Base-by-base conservation (phyloP, 2,113 vertebrate genomes). In the Alaudala cheleensis region DNA sequence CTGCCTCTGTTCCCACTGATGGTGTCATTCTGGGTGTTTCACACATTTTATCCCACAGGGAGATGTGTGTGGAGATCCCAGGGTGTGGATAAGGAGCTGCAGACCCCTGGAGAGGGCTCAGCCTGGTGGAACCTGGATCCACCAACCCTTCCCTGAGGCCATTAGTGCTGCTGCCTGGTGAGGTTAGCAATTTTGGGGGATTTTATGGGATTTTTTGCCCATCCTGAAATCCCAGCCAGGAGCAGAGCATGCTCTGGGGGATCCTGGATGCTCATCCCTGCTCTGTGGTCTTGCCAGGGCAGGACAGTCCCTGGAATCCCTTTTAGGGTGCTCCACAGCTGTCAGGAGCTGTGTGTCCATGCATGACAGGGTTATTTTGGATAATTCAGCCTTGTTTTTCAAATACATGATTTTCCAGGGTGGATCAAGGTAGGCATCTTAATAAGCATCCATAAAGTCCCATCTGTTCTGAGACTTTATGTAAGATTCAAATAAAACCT, bases 1-100 rank as follows among this genome's bases (percentile, higher is more conserved):
- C 44, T 51, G 60, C 31, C 53, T 51, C 17, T 0, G 0, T n/a
- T 51, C 44, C 37, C 33, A 6, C 0, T 24, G 58, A 2, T 58
- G 50, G 4, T 24, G 58, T 57, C 65, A 3, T 22, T 51, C 5
- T n/a, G 37, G 57, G 40, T n/a, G 65, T 40, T 58, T 7, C 37
- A 24, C 37, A 24, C 2, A 10, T 58, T 70, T 25, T 40, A 2
- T 34, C 16, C 14, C 2, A 11, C 1, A 0, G 26, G 33, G 3
- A 37, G 24, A 26, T 31, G 58, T 17, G 24, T 57, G 65, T 10
- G 37, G 37, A 18, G 26, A 19, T 84, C 31, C 18, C 20, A 2
- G 23, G 28, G 11, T 10, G 23, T n/a, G 22, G 42, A 9, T 7
- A 2, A 16, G 26, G 19, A 51, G 51, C 33, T 23, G 19, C 26